Evolutionary conservation across 35 echinoderm and acorn worm genomes (phyloP), one percentile per base, ranked within the genome.

Genomic region (Ophiothrix spiculata): DNA sequence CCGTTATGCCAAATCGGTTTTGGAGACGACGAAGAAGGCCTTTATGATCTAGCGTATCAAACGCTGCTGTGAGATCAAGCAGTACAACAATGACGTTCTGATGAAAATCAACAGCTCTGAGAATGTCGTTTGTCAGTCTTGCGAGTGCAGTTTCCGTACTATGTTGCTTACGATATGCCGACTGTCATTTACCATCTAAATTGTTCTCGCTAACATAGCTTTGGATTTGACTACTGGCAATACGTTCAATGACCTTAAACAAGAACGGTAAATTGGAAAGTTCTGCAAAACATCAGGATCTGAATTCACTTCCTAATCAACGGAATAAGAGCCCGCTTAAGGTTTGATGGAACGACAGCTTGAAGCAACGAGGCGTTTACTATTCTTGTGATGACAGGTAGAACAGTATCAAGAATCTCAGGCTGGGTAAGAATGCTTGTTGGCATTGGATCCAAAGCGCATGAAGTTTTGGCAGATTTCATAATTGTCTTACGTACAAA

Each of bases 201-300:
- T 90, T 39, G 76, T 84, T 82, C 19, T 19, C 31, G 23, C 36
- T 37, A 36, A 84, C 60, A 77, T 77, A 35, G 15, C 37, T n/a
- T 25, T 77, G n/a, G 1, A 91, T 35, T 42, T 86, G 82, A 31
- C 42, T 64, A 15, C 38, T 54, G 11, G 75, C 84, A 6, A 78
- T 35, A 64, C 60, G 79, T 69, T 92, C 85, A 41, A 87, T 32
- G 3, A 92, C 29, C 80, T 92, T 92, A 0, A 56, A 92, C 28
- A 86, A 37, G 37, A 86, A 92, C 1, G 90, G 64, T 21, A 92
- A 33, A 77, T 92, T 92, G 8, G 80, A 40, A 21, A 40, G 35
- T 56, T 82, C 1, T 35, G 39, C 0, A 82, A 32, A 12, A 54
- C 32, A 0, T 56, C 29, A 4, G 80, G 40, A 45, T 82, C 45